phyloP scores from a whole-genome alignment of 2,888 invertebrate genomes.

The Apocheima hispidaria region DNA sequence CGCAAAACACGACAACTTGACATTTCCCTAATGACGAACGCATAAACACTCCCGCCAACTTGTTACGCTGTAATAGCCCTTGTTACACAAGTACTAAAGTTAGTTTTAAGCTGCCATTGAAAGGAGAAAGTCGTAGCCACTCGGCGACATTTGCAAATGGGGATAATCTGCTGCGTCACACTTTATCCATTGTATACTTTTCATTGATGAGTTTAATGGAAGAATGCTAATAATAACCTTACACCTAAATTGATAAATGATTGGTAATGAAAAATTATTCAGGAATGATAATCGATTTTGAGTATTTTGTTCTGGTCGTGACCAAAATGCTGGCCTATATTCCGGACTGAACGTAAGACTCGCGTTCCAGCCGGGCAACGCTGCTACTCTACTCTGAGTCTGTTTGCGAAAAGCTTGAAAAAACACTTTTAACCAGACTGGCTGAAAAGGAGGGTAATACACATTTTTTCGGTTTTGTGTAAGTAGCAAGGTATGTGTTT shows the following conservation, averaged over 20 bases:
- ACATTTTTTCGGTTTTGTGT: too few relatives aligned
- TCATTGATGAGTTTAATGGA: slow-evolving; percentile 20
- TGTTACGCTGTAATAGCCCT: slow-evolving; percentile 28
- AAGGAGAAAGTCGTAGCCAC: slow-evolving; percentile 25
- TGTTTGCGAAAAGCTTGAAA: slow-evolving; percentile 7
- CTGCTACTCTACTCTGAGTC: too few relatives aligned
- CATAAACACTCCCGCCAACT: slow-evolving; percentile 27
- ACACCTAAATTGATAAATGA: slow-evolving; percentile 19
- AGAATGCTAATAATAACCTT: slow-evolving; percentile 21
- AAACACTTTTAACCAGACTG: not conserved
- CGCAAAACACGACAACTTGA: slow-evolving; percentile 57
- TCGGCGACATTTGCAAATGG: slow-evolving; percentile 42
- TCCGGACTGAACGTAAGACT: too few relatives aligned
- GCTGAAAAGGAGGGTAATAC: too few relatives aligned
- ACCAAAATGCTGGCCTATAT: too few relatives aligned
- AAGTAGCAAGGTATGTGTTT: too few relatives aligned
- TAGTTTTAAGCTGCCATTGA: slow-evolving; percentile 31
- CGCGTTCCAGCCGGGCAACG: too few relatives aligned
- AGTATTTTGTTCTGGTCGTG: too few relatives aligned
- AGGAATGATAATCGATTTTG: not conserved
- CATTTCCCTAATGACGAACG: slow-evolving; percentile 60
- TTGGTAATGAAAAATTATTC: slow-evolving; percentile 6
- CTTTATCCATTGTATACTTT: slow-evolving; percentile 32
- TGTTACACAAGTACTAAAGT: slow-evolving; percentile 34
- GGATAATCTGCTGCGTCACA: slow-evolving; percentile 52